phyloP scores from a whole-genome alignment of 1,140 invertebrate species.

The Asobara japonica region DNA sequence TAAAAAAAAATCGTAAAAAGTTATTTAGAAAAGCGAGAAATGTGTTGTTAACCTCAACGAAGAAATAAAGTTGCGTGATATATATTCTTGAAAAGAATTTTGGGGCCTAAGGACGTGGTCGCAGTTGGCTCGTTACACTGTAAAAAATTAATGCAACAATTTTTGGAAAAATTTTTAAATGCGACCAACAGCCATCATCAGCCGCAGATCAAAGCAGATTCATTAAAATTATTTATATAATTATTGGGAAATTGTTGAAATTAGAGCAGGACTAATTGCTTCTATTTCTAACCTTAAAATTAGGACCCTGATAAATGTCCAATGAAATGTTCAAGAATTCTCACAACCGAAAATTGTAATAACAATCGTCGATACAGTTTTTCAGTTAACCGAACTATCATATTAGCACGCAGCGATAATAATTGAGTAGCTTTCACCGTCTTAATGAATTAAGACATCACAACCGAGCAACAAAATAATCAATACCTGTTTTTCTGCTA shows the following conservation, averaged over 20 bases:
- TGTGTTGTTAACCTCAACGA: conserved; percentile 13
- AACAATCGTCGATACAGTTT: not conserved
- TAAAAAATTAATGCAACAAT: conserved; percentile 16
- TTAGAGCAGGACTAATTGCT: not conserved
- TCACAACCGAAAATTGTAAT: not conserved
- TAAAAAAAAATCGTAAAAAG: no score
- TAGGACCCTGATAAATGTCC: not conserved
- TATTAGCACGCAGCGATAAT: not conserved
- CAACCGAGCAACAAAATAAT: not conserved
- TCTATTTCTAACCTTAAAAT: not conserved
- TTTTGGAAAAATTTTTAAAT: conserved; percentile 10
- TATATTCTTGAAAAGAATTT: conserved; percentile 7
- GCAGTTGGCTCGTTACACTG: not conserved
- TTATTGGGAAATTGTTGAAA: not conserved
- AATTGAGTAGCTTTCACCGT: not conserved
- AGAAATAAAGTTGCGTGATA: conserved; percentile 10
- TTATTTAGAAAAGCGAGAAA: conserved; percentile 1
- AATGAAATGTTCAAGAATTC: not conserved
- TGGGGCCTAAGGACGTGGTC: conserved; percentile 30
- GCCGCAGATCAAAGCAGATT: not conserved
- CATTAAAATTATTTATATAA: conserved; percentile 1
- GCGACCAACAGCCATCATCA: not conserved
- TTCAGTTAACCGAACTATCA: not conserved
- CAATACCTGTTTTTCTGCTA: not conserved
- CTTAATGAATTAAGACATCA: not conserved